Percentiles rank a stretch among this genome's conserved stretches.
phyloP scores from a whole-genome alignment of 2,113 vertebrate species.

The Pygathrix nemaeus region DNA sequence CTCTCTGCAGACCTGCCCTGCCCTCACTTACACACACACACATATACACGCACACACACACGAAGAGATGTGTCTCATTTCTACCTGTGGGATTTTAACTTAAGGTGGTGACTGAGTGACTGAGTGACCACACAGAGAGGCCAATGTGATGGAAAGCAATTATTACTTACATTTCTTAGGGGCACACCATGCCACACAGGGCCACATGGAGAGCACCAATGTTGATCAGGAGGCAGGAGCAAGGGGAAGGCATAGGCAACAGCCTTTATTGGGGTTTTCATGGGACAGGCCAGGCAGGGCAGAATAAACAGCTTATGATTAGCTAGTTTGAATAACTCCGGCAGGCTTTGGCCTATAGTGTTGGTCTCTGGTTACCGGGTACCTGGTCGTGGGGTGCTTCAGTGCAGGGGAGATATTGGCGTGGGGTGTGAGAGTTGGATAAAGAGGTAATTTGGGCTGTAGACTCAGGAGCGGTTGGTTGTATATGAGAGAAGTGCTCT shows the following conservation, averaged over 20 bases:
- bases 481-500: background rate
- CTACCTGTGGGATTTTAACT: background rate
- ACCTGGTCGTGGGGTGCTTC: background rate
- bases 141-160: background rate
- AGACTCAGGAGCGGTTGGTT: background rate
- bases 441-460: background rate
- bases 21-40: too few relatives aligned
- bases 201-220: background rate
- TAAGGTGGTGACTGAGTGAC: background rate
- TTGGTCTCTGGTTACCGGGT: background rate
- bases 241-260: background rate
- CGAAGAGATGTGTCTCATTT: background rate
- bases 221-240: background rate
- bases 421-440: background rate
- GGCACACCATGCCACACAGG: background rate
- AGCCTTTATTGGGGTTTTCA: too few relatives aligned
- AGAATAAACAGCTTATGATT: background rate
- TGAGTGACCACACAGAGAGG: background rate
- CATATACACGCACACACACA: too few relatives aligned
- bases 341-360: too few relatives aligned
- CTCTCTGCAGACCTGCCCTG: too few relatives aligned
- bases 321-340: background rate
- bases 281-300: background rate
- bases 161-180: background rate
- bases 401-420: background rate